These are phyloP conservation scores for Latheticus oryzae DNA, from an alignment of 2,888 invertebrate genomes.

Conservation along the genomic window DNA sequence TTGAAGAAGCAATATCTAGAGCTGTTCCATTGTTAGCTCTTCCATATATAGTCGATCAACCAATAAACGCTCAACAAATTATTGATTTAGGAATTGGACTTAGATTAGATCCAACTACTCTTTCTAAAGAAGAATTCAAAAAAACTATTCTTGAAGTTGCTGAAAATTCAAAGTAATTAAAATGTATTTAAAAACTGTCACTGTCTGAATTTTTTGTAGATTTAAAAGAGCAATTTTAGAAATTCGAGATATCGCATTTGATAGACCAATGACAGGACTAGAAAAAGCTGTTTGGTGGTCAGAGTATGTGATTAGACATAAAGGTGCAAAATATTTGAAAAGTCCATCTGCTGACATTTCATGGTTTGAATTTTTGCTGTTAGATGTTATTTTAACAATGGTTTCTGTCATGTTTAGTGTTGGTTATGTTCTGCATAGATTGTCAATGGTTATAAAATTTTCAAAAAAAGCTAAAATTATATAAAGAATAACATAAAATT, in stretches of 20 bases:
- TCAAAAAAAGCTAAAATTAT: no score
- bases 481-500: no score
- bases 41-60: conserved; percentile 38
- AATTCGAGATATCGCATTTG: conserved; percentile 57
- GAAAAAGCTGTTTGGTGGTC: conserved; percentile 69
- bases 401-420: no score
- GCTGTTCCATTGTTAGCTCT: conserved; percentile 31
- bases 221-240: conserved; percentile 44
- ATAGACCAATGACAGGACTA: conserved; percentile 62
- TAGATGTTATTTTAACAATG: no score
- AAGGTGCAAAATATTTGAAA: conserved; percentile 65
- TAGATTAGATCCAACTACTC: no score
- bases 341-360: conserved; percentile 53
- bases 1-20: conserved; percentile 34
- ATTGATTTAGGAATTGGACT: no score
- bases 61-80: conserved; percentile 35
- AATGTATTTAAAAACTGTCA: no score
- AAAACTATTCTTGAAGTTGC: no score
- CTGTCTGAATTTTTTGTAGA: conserved; percentile 1
- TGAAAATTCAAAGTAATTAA: no score
- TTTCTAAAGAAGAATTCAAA: no score
- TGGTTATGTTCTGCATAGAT: no score
- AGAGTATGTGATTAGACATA: conserved; percentile 68
- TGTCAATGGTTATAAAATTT: no score
- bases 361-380: conserved; percentile 3